Percentiles rank a stretch among this genome's conserved stretches.
These are phyloP conservation scores for Nematopogon swammerdamellus DNA, from an alignment of 2,888 invertebrate genomes.

Conservation along the genomic window DNA sequence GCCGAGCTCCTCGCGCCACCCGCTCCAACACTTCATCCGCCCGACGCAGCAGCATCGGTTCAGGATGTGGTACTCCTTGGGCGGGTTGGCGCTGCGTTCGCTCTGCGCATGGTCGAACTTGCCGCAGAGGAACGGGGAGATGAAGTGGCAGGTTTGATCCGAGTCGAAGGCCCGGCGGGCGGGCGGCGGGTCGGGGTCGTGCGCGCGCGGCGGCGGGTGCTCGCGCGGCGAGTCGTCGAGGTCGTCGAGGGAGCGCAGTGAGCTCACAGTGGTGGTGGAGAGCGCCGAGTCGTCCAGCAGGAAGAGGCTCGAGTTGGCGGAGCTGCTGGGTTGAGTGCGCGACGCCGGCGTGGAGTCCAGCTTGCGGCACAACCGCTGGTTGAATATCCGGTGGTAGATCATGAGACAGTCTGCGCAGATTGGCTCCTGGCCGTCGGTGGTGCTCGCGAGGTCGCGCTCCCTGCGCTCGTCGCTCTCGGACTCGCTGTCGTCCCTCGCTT, in stretches of 20 bases:
- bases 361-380: slow-evolving; percentile 13
- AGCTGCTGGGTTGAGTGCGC: slow-evolving; percentile 30
- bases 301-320: slow-evolving; percentile 51
- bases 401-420: slow-evolving; percentile 26
- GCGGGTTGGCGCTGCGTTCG: slow-evolving; percentile 7
- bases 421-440: slow-evolving; percentile 11
- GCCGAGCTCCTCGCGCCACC: slow-evolving; percentile 33
- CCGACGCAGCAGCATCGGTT: slow-evolving; percentile 35
- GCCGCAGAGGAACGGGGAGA: slow-evolving; percentile 28
- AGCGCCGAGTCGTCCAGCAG: slow-evolving; percentile 58
- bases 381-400: slow-evolving; percentile 29
- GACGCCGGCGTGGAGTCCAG: slow-evolving; percentile 11
- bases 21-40: slow-evolving; percentile 23
- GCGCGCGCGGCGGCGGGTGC: slow-evolving; percentile 9
- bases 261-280: slow-evolving; percentile 47
- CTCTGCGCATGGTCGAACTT: slow-evolving; percentile 15
- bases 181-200: slow-evolving; percentile 2
- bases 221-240: slow-evolving; percentile 27
- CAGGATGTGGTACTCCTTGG: slow-evolving; percentile 29
- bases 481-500: slow-evolving; percentile 1
- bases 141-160: slow-evolving; percentile 6
- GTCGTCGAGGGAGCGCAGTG: slow-evolving; percentile 59
- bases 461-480: slow-evolving; percentile 6
- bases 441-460: slow-evolving; percentile 12
- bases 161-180: background rate